Evolutionary conservation across 2,797 vertebrate species (phyloP), one percentile per base, ranked within the genome.

Genomic region (Pampus argenteus): DNA sequence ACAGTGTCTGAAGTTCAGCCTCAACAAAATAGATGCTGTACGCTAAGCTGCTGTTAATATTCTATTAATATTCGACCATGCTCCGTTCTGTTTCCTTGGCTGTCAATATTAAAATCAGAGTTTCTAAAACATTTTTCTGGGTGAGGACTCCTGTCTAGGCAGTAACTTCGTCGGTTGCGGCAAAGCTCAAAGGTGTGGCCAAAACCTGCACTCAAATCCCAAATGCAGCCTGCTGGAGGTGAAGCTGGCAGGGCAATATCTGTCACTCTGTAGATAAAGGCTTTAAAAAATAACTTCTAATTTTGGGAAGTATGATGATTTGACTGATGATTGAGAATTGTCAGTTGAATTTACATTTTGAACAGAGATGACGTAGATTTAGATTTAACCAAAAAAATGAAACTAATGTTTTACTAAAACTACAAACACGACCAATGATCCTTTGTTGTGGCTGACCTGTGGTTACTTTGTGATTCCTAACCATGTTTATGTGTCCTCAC

Each of bases 21-120:
- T 56, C 28, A 2, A 74, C 76, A 71, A 71, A 78, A 81, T 58
- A 62, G 45, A 76, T 70, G 66, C 61, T 77, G 71, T 73, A 17
- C 42, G 28, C 58, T 57, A 57, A 66, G 74, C 78, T 63, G 1
- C 77, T 65, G 57, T 71, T 88, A 71, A 85, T 88, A 56, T 76
- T 67, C 60, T 31, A 13, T 58, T 65, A 75, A 79, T 74, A 51
- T 71, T 66, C 51, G 54, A 28, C 72, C 44, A 34, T 38, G 40
- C 34, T 62, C 42, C 60, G n/a, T 17, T 66, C 38, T 57, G 56
- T 59, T 81, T 75, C 72, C 58, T 61, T 60, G 45, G 58, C 40
- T 56, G 36, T 49, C 10, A 4, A 15, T 66, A 42, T 60, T 58
- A 67, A 69, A 45, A 56, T 48, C 28, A 13, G 15, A 76, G 15